A percentile compares a stretch with the other conserved stretches of the same genome.
Evolutionary conservation across 2,888 invertebrate species (phyloP).

Genomic region (Byasa hedistus): DNA sequence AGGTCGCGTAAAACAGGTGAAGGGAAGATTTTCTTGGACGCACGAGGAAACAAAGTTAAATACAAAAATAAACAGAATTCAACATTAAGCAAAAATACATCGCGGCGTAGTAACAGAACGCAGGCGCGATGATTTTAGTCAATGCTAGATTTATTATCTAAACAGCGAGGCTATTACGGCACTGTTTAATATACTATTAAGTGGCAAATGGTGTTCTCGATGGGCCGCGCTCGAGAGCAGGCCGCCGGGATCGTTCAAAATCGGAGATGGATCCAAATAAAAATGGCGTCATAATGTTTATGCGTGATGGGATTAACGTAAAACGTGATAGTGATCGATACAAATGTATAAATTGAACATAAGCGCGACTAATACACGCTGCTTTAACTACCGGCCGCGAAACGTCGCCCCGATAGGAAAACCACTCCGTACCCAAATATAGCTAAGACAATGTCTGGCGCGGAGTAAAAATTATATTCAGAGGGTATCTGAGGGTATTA

Average conservation of each 20-base stretch:
- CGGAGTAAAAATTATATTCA: conserved; percentile 45
- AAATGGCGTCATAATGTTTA: conserved; percentile 14
- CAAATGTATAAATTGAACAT: too few species aligned
- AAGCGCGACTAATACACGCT: too few species aligned
- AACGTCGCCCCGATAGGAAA: too few species aligned
- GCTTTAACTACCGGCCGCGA: too few species aligned
- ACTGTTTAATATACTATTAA: conserved; percentile 37
- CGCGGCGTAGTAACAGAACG: conserved; percentile 27
- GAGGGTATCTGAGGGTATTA: conserved; percentile 47
- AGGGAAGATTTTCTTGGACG: conserved; percentile 14
- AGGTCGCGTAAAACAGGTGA: conserved; percentile 4
- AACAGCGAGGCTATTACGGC: conserved; percentile 36
- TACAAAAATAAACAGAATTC: conserved; percentile 23
- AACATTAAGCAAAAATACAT: conserved; percentile 31
- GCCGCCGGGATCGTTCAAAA: conserved; percentile 17
- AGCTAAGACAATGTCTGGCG: conserved; percentile 34
- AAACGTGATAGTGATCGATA: neutral
- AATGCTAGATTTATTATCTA: conserved; percentile 43
- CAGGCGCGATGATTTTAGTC: conserved; percentile 37
- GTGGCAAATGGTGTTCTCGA: conserved; percentile 34
- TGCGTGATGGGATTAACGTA: neutral
- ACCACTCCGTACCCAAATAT: neutral
- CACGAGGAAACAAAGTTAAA: conserved; percentile 23
- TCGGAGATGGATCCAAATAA: conserved; percentile 19
- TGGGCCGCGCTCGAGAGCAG: conserved; percentile 20